Percentiles rank a stretch among this genome's conserved stretches.
Conservation (phyloP, 2,113 vertebrate genomes). For the Zootoca vivipara region DNA sequence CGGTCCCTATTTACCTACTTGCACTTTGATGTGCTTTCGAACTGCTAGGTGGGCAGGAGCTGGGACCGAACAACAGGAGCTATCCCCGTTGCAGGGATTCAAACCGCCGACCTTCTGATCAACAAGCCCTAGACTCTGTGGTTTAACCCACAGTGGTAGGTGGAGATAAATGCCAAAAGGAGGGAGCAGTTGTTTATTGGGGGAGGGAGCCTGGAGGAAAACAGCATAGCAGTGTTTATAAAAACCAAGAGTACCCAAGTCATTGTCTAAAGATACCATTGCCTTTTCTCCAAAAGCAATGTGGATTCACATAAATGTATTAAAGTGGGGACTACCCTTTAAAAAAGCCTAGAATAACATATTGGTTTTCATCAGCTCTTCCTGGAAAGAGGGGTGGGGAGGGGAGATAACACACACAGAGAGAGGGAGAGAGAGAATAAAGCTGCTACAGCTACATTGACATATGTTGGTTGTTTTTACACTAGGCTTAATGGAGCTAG, state of each 20-base stretch:
- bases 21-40: too few species aligned
- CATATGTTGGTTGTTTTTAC: conserved; percentile 27
- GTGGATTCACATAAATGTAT: conserved; percentile 28
- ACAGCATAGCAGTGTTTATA: conserved; percentile 3
- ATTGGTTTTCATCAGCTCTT: conserved; percentile 13
- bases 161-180: too few species aligned
- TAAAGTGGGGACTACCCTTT: conserved; percentile 1
- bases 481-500: neutral
- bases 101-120: too few species aligned
- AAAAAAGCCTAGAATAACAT: neutral
- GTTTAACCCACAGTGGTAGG: conserved; percentile 3
- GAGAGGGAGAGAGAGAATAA: neutral
- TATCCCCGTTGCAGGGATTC: too few species aligned
- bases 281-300: neutral
- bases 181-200: conserved; percentile 7
- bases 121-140: too few species aligned
- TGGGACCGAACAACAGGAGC: too few species aligned
- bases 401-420: neutral
- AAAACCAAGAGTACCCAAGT: conserved; percentile 21
- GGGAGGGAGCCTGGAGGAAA: neutral
- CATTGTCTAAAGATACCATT: conserved; percentile 28
- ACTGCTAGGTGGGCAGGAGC: too few species aligned
- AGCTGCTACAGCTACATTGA: conserved; percentile 31
- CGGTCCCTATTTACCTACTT: too few species aligned
- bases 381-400: neutral